Percentiles rank a stretch among this genome's conserved stretches.
phyloP scores from a whole-genome alignment of 2,113 vertebrate genomes.

The Bungarus multicinctus region DNA sequence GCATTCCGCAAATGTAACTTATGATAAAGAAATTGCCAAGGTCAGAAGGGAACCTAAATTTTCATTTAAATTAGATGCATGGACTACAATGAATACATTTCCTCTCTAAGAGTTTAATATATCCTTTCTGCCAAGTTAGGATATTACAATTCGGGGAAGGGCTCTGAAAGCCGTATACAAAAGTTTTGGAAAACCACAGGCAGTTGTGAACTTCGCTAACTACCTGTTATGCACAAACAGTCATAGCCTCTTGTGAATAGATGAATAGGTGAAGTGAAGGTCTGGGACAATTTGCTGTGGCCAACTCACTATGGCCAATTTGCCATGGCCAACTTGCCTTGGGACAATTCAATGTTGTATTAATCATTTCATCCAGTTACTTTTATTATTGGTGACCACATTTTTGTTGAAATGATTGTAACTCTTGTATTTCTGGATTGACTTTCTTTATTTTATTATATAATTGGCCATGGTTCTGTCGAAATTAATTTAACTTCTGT shows the following conservation, averaged over 20 bases:
- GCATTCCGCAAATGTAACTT: neutral
- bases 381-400: too few relatives aligned
- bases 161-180: neutral
- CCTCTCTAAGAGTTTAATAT: neutral
- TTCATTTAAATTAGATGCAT: neutral
- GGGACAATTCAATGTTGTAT: too few relatives aligned
- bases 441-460: too few relatives aligned
- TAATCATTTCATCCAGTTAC: too few relatives aligned
- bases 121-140: neutral
- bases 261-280: neutral
- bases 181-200: neutral
- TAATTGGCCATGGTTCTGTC: too few relatives aligned
- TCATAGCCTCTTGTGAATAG: neutral
- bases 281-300: too few relatives aligned
- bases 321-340: too few relatives aligned
- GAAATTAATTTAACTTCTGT: too few relatives aligned
- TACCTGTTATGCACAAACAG: neutral
- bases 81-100: neutral
- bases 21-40: neutral
- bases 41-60: neutral
- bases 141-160: neutral
- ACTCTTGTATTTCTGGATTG: too few relatives aligned
- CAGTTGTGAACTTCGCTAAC: neutral
- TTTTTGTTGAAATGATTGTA: too few relatives aligned
- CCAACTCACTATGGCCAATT: too few relatives aligned